These are phyloP conservation scores for Ephydatia muelleri DNA, from an alignment of 37 sponge, comb jelly and placozoan genomes.

Conservation along the genomic window DNA sequence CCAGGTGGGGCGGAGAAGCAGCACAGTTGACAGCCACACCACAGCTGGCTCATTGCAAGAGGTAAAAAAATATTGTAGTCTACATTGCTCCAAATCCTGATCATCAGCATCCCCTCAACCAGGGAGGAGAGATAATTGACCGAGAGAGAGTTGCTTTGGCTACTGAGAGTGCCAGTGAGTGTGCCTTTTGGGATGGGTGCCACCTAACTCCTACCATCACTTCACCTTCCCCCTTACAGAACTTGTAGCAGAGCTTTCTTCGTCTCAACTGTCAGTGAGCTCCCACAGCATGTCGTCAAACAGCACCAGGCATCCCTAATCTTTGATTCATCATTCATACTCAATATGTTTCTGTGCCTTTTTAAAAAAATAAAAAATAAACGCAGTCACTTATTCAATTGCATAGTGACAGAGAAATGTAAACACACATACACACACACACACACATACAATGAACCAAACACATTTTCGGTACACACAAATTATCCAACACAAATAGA, in stretches of 20 bases:
- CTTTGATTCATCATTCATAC: background rate
- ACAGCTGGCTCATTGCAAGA: background rate
- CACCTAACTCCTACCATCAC: background rate
- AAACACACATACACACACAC: background rate
- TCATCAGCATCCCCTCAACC: constrained; percentile 4
- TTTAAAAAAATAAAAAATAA: no score
- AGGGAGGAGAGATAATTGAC: constrained; percentile 33
- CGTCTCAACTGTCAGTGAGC: background rate
- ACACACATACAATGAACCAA: constrained; percentile 3
- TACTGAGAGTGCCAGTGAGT: constrained; percentile 59
- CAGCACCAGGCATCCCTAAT: background rate
- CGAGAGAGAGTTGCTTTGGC: constrained; percentile 48
- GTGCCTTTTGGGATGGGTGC: background rate
- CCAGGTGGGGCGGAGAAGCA: background rate
- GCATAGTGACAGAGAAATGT: background rate
- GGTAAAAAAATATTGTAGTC: background rate
- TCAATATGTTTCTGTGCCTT: background rate
- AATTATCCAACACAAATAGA: background rate
- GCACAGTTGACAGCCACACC: background rate
- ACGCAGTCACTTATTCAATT: background rate
- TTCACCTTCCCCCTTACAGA: background rate
- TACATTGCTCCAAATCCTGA: background rate
- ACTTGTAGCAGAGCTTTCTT: constrained; percentile 4
- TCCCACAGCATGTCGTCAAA: background rate
- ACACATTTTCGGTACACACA: background rate